Evolutionary conservation across 1,140 invertebrate species (phyloP).

Genomic region (Phymorhynchus buccinoides): DNA sequence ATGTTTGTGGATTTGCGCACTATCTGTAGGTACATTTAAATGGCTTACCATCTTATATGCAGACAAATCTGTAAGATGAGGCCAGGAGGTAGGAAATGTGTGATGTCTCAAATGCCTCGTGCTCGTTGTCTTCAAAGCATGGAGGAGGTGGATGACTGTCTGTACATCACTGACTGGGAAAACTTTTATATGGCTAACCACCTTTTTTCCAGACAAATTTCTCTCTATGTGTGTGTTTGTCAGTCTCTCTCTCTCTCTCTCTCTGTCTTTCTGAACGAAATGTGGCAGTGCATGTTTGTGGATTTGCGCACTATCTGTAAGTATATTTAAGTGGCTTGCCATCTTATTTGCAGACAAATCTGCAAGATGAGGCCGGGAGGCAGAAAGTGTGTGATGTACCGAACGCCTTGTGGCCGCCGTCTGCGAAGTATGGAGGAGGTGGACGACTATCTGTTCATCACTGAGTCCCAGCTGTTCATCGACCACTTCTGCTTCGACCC

Average conservation of each 20-base stretch:
- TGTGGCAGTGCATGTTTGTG: too few relatives aligned
- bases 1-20: too few relatives aligned
- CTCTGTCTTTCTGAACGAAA: background rate
- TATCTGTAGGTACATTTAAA: too few relatives aligned
- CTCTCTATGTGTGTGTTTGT: too few relatives aligned
- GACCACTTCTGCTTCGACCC: conserved; percentile 92
- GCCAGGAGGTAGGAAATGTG: conserved; percentile 74
- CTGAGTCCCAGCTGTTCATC: conserved; percentile 84
- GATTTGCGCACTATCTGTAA: too few relatives aligned
- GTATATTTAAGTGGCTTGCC: too few relatives aligned
- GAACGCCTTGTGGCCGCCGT: conserved; percentile 88
- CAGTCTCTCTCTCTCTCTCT: background rate
- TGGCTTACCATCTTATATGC: too few relatives aligned
- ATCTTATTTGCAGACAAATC: conserved; percentile 66
- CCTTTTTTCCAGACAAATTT: too few relatives aligned
- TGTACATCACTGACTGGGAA: conserved; percentile 81
- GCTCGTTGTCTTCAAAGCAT: conserved; percentile 85
- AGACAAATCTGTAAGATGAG: conserved; percentile 71
- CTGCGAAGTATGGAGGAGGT: conserved; percentile 86
- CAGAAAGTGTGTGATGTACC: conserved; percentile 83
- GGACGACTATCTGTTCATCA: conserved; percentile 82
- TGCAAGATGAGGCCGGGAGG: conserved; percentile 65
- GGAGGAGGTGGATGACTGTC: conserved; percentile 85
- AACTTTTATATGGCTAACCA: too few relatives aligned
- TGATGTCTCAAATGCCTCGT: conserved; percentile 91